phyloP scores from a whole-genome alignment of 2,113 vertebrate genomes.

The Eulemur macaco region DNA sequence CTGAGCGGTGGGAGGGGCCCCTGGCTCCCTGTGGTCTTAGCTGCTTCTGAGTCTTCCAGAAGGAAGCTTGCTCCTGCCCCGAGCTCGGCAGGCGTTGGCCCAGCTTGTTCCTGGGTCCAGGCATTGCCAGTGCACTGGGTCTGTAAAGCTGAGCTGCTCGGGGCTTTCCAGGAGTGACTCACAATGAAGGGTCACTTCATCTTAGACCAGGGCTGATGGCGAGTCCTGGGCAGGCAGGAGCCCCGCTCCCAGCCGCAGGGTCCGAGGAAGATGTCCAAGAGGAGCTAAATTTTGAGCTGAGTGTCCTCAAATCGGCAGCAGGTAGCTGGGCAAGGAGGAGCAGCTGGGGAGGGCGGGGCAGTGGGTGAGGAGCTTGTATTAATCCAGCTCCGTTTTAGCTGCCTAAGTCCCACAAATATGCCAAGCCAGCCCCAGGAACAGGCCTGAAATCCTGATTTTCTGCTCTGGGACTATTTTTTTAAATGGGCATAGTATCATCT shows the following conservation, averaged over 20 bases:
- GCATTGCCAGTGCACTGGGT: fast-evolving
- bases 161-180: background rate
- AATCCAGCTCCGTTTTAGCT: background rate
- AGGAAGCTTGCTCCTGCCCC: background rate
- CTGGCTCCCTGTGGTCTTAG: background rate
- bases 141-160: background rate
- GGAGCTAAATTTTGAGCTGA: background rate
- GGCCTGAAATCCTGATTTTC: background rate
- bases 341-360: background rate
- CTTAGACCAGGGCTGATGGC: too few species aligned
- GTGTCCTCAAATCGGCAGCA: background rate
- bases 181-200: background rate
- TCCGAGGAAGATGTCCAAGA: background rate
- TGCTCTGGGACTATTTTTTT: background rate
- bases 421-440: too few species aligned
- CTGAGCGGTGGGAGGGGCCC: background rate
- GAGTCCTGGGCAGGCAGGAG: fast-evolving
- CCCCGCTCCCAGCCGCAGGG: too few species aligned
- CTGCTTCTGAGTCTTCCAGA: background rate
- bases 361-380: background rate
- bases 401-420: background rate
- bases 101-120: background rate
- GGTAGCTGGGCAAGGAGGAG: background rate
- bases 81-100: too few species aligned
- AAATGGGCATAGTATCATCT: background rate